Conservation (phyloP, 2,113 vertebrate species). For the Paradisaea rubra region DNA sequence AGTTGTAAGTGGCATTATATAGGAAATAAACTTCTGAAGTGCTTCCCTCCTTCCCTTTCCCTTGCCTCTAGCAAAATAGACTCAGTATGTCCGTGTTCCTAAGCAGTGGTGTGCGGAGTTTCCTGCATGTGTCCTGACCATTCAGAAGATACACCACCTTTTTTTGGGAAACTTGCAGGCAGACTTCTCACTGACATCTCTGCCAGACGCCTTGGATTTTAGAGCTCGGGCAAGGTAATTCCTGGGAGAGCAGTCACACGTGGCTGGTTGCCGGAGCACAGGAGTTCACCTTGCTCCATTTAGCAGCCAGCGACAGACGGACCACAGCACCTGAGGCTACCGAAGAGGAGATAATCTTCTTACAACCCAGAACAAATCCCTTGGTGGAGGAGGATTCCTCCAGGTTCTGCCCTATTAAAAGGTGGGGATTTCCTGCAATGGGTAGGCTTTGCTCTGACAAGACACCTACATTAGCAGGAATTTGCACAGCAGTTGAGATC, state of each 20-base stretch:
- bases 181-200: not conserved
- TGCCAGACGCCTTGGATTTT: not conserved
- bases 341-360: not conserved
- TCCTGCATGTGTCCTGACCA: rapidly evolving
- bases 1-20: not conserved
- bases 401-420: not conserved
- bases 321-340: not conserved
- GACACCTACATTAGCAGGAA: not conserved
- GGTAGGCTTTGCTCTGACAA: not conserved
- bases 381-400: not conserved
- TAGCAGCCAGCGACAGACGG: not conserved
- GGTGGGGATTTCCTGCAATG: not conserved
- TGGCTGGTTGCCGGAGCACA: not conserved
- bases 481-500: not conserved
- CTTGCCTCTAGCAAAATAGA: not conserved
- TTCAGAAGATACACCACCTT: not conserved
- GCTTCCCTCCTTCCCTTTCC: not conserved
- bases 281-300: conserved; percentile 42
- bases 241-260: not conserved
- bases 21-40: not conserved
- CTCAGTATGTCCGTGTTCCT: rapidly evolving
- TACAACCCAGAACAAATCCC: not conserved
- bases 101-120: not conserved
- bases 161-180: not conserved
- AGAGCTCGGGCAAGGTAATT: not conserved